phyloP scores from a whole-genome alignment of 1,140 invertebrate species.

The Drosophila grimshawi region DNA sequence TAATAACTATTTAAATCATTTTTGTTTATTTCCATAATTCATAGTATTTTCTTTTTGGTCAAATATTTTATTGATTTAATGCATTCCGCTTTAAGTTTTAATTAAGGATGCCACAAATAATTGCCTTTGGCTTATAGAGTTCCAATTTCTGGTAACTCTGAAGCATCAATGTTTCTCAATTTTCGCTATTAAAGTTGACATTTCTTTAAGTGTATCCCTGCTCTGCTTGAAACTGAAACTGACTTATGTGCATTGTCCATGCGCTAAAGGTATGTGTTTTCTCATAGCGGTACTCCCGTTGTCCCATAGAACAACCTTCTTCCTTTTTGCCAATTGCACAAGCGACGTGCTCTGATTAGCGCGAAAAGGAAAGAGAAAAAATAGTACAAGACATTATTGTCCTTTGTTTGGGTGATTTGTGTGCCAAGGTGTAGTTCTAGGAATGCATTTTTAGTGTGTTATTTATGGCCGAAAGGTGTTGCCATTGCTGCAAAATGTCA shows the following conservation, averaged over 20 bases:
- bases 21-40: too few species aligned
- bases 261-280: conserved; percentile 44
- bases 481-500: conserved; percentile 36
- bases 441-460: conserved; percentile 28
- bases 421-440: conserved; percentile 35
- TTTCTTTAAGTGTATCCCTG: conserved; percentile 20
- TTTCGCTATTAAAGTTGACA: too few species aligned
- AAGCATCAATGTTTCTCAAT: too few species aligned
- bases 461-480: conserved; percentile 76
- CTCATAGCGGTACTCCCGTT: conserved; percentile 10
- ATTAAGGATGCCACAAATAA: too few species aligned
- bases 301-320: conserved; percentile 2
- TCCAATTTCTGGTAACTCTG: too few species aligned
- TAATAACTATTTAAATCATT: too few species aligned
- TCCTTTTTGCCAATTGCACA: conserved; percentile 73
- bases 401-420: conserved; percentile 28
- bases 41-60: too few species aligned
- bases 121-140: too few species aligned
- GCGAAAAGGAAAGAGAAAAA: conserved; percentile 23
- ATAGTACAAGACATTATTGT: conserved; percentile 15
- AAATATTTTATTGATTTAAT: too few species aligned
- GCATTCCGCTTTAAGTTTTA: too few species aligned
- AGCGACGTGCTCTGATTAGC: conserved; percentile 70
- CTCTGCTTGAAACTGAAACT: conserved; percentile 13
- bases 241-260: conserved; percentile 22